These are phyloP conservation scores for Pangasius krempfi DNA, from an alignment of 2,797 vertebrate genomes.

Conservation along the genomic window DNA sequence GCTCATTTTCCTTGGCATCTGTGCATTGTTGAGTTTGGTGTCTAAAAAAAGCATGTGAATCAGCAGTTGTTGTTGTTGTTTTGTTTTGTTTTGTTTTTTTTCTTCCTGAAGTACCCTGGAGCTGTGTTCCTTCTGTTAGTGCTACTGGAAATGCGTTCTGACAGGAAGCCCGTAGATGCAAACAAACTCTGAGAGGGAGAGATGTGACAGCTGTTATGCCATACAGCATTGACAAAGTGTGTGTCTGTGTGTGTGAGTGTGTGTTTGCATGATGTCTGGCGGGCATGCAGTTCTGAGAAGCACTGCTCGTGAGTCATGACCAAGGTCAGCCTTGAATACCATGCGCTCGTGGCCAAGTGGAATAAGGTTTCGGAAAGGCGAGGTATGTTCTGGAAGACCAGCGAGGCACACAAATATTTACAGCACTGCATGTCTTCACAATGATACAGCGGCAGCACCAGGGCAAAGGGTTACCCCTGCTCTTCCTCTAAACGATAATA, in stretches of 20 bases:
- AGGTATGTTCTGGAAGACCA: not conserved
- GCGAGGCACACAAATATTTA: not conserved
- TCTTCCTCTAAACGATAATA: not conserved
- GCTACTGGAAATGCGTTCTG: conserved; percentile 50
- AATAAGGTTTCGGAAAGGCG: not conserved
- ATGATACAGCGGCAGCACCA: not conserved
- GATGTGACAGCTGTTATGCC: conserved; percentile 54
- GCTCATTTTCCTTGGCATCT: not conserved
- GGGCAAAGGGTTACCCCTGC: not conserved
- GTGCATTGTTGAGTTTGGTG: not conserved
- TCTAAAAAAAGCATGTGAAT: conserved; percentile 28
- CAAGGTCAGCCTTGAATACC: conserved; percentile 50
- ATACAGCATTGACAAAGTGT: conserved; percentile 32
- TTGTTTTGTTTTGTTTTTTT: not conserved
- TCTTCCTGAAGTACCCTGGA: conserved; percentile 26
- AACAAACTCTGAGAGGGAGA: conserved; percentile 51
- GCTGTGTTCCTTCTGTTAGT: conserved; percentile 39
- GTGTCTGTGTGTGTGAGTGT: conserved; percentile 28
- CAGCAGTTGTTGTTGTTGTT: conserved; percentile 1
- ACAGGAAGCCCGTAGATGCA: conserved; percentile 49
- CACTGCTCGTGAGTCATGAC: conserved; percentile 36
- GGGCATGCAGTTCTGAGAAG: conserved; percentile 48
- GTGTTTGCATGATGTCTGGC: conserved; percentile 41
- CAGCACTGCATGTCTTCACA: not conserved
- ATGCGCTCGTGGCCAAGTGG: conserved; percentile 25